Base-by-base conservation (phyloP, 2,797 vertebrate species). In the Mormyrops attenuatus region DNA sequence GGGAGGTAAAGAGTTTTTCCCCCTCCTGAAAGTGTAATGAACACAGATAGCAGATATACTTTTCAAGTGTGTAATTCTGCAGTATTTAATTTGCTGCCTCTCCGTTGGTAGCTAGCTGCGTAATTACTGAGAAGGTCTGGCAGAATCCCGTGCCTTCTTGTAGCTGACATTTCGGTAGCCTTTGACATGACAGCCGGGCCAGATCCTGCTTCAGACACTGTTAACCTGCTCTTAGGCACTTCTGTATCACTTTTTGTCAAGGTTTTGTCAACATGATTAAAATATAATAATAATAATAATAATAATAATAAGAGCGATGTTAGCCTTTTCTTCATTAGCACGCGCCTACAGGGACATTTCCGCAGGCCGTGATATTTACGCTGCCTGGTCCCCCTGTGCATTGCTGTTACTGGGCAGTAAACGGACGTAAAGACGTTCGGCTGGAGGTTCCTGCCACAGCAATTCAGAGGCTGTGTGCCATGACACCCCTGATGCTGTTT, bases 41-140 rank as follows among this genome's bases (percentile, higher is more conserved):
- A 17, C 84, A 52, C 84, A 52, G 49, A 30, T 52, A 34, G 47
- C n/a, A 85, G 84, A 85, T 53, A 52, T 47, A 52, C 84, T 85
- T 85, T 52, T 85, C 84, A 15, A 34, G 41, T 88, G 87, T 26
- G 41, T 66, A 88, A 88, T 88, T 88, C 60, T 88, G 57, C 38
- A 47, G 87, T 88, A 66, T 88, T 88, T 88, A 66, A 66, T 87
- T 57, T 55, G 17, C 86, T n/a, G 86, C 26, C 30, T 41, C 52
- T 87, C 55, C 9, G 53, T 47, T n/a, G 86, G 55, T 60, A 87
- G 86, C 34, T 44, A 52, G 84, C 84, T 26, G 44, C 49, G 44
- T 85, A 63, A 60, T 87, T 87, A 57, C 52, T 22, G 55, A 9
- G 86, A 60, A 52, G 85, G 34, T 38, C 34, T 41, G 34, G 30